These are phyloP conservation scores for Mirounga angustirostris DNA, from an alignment of 2,113 vertebrate species.

Conservation along the genomic window DNA sequence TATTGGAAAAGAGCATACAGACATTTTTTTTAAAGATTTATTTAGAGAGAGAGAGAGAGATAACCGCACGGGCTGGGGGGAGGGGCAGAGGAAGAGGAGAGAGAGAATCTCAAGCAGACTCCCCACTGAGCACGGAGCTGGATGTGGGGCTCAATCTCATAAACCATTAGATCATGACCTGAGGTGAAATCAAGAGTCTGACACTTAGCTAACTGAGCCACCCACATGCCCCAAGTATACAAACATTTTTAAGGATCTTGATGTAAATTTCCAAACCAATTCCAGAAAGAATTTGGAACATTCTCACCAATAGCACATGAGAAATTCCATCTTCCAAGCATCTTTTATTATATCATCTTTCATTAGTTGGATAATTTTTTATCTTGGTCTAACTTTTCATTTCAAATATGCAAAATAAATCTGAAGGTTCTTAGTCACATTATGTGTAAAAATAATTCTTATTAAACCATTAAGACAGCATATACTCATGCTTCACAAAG, in stretches of 20 bases:
- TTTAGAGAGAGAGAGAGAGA: neutral
- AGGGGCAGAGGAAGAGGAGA: neutral
- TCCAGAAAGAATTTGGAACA: neutral
- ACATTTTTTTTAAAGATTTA: neutral
- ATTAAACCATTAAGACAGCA: neutral
- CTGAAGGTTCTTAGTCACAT: neutral
- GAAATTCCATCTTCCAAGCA: neutral
- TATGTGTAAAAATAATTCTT: neutral
- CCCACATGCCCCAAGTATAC: neutral
- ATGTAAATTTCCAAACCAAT: neutral
- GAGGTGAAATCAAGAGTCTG: neutral
- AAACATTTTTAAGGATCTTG: neutral
- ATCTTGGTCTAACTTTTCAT: neutral
- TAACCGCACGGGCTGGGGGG: rapidly evolving
- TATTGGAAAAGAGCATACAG: neutral
- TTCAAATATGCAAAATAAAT: constrained; percentile 10
- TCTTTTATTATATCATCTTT: neutral
- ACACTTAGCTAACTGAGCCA: neutral
- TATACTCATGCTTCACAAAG: neutral
- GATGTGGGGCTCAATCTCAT: neutral
- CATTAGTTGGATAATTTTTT: neutral
- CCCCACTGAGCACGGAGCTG: neutral
- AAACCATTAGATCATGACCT: neutral
- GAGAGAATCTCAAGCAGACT: neutral
- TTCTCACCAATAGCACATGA: neutral